Base-by-base conservation (phyloP, 2,888 invertebrate species). In the Brachyptera putata region DNA sequence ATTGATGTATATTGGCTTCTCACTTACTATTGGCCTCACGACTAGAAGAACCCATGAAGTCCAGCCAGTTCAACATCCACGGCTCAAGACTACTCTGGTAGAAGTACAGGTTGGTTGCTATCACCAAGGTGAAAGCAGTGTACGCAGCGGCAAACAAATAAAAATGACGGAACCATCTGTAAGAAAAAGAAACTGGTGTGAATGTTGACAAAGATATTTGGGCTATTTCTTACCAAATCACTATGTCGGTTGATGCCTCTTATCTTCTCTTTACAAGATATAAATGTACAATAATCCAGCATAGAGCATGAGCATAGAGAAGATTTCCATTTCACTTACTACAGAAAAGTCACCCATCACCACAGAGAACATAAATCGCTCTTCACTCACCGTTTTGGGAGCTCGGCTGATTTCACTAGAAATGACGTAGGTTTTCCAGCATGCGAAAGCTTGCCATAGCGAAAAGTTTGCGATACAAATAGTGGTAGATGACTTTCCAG, bases 101-200 rank as follows among this genome's bases (percentile, higher is more conserved):
- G 59, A 79, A 76, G 74, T 81, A 85, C 50, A 78, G 77, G 55
- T 73, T 65, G 36, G 79, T 65, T 65, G 81, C 73, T 34, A 84
- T 74, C n/a, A 73, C 64, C 13, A 85, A 71, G 16, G 78, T 73
- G 1, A 73, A 59, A n/a, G 72, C 70, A 57, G 84, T 81, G 67
- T 83, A 77, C 24, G 84, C 65, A 1, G 83, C 76, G 0, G 90
- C 85, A 69, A 86, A 85, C 4, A 84, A 70, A 71, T 93, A 93
- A 70, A 91, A 92, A 74, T 93, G 92, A 67, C 77, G 79, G 69
- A 91, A 93, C 79, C 85, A 89, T 26, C 79, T 79, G 67, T 30
- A 70, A 70, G 57, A 22, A 60, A 60, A 59, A 36, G 63, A 34
- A 30, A 7, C 5, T 30, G 11, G 7, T 30, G 11, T 30, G 11